Base-by-base conservation (phyloP, 2,113 vertebrate species). In the Aramus guarauna region DNA sequence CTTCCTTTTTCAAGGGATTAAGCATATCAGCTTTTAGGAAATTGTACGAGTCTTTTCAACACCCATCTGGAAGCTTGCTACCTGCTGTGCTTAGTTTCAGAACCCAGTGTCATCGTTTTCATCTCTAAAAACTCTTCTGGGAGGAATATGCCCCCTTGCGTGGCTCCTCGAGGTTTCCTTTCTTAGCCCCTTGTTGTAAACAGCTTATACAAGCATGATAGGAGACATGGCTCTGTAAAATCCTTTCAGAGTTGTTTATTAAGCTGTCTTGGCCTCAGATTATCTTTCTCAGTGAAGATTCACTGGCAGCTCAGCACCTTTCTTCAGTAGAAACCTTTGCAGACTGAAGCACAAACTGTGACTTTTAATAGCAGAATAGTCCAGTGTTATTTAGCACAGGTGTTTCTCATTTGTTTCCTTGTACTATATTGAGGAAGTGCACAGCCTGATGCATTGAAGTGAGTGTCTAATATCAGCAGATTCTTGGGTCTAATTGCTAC, bases 51-150 rank as follows among this genome's bases (percentile, higher is more conserved):
- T 82, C 86, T 95, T 94, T 96, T 87, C 80, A 91, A 34, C 26
- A 39, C 67, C n/a, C n/a, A 29, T 91, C 69, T 0, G 0, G 86
- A 77, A 71, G 47, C 84, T 79, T 79, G 88, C 73, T 90, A 22
- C 86, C 95, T 90, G 77, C 95, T 97, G 94, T 91, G 87, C 63
- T 93, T 88, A 39, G 81, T 94, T 97, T 95, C 84, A 88, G 81
- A 94, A 91, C 90, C 34, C n/a, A 82, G 50, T 0, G 0, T 89
- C 92, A 82, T 4, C 1, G 0, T 85, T 95, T 92, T 85, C 30
- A 37, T 92, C 53, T 85, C 66, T 88, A 88, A 92, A 94, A 97
- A 89, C 88, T 91, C 79, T 81, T 78, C 60, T 75, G 64, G 68
- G 60, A 84, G 92, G 83, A 93, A 74, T 91, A 37, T 96, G 60